A percentile compares a stretch with the other conserved stretches of the same genome.
Conservation (phyloP, 2,888 invertebrate genomes). For the Melitaea athalia region DNA sequence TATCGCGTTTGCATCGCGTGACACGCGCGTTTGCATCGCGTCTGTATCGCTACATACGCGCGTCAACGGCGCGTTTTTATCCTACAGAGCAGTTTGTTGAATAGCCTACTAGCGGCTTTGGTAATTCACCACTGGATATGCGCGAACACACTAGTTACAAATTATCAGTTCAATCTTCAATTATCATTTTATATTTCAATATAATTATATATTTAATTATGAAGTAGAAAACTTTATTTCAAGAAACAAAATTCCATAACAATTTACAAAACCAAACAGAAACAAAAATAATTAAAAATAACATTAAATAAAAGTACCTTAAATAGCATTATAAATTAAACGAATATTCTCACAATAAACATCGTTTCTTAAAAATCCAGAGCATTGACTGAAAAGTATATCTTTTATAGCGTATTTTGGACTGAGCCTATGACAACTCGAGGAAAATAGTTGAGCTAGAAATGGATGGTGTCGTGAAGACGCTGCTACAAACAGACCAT, state of each 20-base stretch:
- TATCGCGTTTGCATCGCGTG: too few relatives aligned
- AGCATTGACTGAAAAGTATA: conserved; percentile 58
- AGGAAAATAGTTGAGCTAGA: conserved; percentile 55
- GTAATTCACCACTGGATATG: too few relatives aligned
- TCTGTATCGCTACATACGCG: too few relatives aligned
- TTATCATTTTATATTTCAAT: too few relatives aligned
- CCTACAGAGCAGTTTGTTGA: too few relatives aligned
- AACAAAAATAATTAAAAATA: conserved; percentile 18
- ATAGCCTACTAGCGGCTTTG: too few relatives aligned
- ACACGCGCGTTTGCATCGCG: too few relatives aligned
- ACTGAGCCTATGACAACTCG: conserved; percentile 53
- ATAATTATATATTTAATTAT: too few relatives aligned
- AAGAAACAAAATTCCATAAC: neutral
- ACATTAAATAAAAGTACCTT: conserved; percentile 14
- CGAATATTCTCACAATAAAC: conserved; percentile 65
- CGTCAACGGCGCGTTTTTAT: too few relatives aligned
- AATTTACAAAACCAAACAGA: conserved; percentile 30
- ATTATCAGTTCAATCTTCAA: too few relatives aligned
- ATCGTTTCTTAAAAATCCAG: conserved; percentile 53
- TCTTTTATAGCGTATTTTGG: conserved; percentile 63
- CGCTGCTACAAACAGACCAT: conserved; percentile 66
- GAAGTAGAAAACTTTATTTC: neutral
- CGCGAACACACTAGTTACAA: too few relatives aligned
- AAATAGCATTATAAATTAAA: conserved; percentile 52
- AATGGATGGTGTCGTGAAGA: conserved; percentile 61